phyloP scores from a whole-genome alignment of 2,113 vertebrate genomes.

The Naja naja region DNA sequence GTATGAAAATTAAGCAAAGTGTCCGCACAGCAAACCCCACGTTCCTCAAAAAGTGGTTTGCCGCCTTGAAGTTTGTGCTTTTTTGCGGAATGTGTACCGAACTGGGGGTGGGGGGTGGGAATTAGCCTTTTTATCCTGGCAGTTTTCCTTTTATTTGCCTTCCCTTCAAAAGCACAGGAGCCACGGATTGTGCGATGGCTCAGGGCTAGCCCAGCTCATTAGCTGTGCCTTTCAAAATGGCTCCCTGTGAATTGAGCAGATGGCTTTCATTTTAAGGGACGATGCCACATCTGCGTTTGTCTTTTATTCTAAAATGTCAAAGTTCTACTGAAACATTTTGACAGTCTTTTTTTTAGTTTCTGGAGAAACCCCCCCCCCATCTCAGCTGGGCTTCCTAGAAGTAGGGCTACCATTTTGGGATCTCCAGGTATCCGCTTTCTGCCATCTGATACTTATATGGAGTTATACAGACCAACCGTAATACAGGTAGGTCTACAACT shows the following conservation, averaged over 20 bases:
- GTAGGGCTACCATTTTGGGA: background rate
- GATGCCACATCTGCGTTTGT: background rate
- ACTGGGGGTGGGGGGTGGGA: background rate
- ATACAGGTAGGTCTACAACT: background rate
- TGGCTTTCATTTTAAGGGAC: background rate
- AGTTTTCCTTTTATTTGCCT: background rate
- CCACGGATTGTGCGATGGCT: background rate
- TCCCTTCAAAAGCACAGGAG: background rate
- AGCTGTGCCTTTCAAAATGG: background rate
- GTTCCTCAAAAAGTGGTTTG: background rate
- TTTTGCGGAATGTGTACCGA: background rate
- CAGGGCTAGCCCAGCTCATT: slow-evolving; percentile 3
- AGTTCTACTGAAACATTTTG: background rate
- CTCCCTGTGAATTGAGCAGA: slow-evolving; percentile 13
- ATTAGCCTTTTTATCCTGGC: background rate
- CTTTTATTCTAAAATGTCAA: slow-evolving; percentile 21
- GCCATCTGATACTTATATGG: background rate
- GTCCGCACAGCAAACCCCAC: background rate
- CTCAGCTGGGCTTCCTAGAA: background rate
- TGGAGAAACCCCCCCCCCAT: background rate
- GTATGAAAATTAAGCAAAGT: background rate
- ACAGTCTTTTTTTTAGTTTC: background rate
- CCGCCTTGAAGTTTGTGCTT: background rate
- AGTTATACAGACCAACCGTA: background rate
- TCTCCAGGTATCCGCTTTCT: background rate